phyloP scores from a whole-genome alignment of 2,113 vertebrate species.

The Sylvilagus bachmani region DNA sequence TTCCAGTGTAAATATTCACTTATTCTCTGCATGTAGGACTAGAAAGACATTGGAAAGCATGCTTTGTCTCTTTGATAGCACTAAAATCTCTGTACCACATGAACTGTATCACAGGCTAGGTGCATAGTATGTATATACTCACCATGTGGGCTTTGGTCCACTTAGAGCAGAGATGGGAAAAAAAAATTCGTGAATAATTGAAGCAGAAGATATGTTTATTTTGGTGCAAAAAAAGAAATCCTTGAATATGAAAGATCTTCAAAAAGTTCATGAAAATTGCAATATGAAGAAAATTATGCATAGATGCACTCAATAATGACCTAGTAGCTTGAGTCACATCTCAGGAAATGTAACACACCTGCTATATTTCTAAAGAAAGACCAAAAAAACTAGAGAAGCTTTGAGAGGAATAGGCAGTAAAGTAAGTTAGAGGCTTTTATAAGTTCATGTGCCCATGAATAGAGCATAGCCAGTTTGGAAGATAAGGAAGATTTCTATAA shows the following conservation, averaged over 20 bases:
- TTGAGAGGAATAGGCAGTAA: background rate
- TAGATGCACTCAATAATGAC: background rate
- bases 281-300: too few species aligned
- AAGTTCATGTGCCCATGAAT: background rate
- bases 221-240: too few species aligned
- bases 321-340: background rate
- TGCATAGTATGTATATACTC: background rate
- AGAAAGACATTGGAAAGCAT: background rate
- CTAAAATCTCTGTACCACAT: background rate
- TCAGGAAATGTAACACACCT: conserved; percentile 19
- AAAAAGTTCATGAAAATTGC: too few species aligned
- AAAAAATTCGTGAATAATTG: too few species aligned
- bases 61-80: background rate
- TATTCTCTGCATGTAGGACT: background rate
- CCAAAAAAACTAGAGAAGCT: background rate
- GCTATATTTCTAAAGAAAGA: background rate
- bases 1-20: background rate
- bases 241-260: too few species aligned
- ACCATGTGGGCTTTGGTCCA: too few species aligned
- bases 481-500: background rate
- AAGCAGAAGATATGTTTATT: too few species aligned
- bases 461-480: background rate
- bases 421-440: background rate
- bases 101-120: background rate
- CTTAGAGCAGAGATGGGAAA: too few species aligned